Conservation (phyloP, 2,888 invertebrate genomes). For the Xylota sylvarum region DNA sequence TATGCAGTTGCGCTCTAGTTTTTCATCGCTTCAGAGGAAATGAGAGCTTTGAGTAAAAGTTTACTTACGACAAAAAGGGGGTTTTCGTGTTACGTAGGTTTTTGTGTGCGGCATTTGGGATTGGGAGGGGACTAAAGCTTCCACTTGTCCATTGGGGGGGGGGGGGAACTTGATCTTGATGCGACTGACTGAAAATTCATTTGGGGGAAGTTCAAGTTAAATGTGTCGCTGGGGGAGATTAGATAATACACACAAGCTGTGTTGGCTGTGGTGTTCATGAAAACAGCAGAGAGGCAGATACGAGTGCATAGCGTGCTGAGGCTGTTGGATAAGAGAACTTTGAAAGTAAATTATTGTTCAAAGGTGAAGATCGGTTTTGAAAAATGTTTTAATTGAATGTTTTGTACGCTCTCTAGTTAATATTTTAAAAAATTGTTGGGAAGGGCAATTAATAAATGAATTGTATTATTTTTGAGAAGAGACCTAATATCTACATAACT, state of each 20-base stretch:
- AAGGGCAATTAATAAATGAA: too few species aligned
- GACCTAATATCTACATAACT: too few species aligned
- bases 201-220: constrained; percentile 72
- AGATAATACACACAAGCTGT: constrained; percentile 54
- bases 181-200: constrained; percentile 32
- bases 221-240: constrained; percentile 66
- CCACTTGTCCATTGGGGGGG: constrained; percentile 23
- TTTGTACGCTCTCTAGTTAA: too few species aligned
- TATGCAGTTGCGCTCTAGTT: constrained; percentile 75
- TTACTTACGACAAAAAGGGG: constrained; percentile 6
- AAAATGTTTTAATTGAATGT: too few species aligned
- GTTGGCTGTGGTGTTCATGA: neutral
- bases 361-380: too few species aligned
- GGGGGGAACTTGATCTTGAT: constrained; percentile 65
- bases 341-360: too few species aligned
- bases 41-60: constrained; percentile 66
- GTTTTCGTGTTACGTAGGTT: neutral
- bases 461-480: too few species aligned
- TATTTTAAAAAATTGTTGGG: too few species aligned
- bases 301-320: neutral
- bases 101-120: neutral
- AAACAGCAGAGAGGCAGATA: neutral
- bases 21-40: constrained; percentile 19
- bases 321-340: neutral
- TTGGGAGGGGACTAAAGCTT: constrained; percentile 38